A percentile compares a stretch with the other conserved stretches of the same genome.
These are phyloP conservation scores for Anoplolepis gracilipes DNA, from an alignment of 1,140 invertebrate species.

Conservation along the genomic window DNA sequence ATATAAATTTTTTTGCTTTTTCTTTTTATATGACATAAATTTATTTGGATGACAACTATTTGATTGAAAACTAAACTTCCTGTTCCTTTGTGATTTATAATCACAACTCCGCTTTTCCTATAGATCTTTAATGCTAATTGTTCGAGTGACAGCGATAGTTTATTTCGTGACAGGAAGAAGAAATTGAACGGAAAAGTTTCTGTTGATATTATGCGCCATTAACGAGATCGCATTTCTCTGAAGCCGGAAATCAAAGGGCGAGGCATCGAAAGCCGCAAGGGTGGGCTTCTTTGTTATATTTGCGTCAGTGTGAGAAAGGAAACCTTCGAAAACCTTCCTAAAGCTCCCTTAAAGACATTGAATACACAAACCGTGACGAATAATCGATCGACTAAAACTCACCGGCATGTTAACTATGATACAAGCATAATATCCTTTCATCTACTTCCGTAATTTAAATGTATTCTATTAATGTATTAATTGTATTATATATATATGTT, in stretches of 20 bases:
- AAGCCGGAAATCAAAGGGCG: conserved; percentile 78
- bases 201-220: conserved; percentile 81
- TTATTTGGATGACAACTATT: conserved; percentile 40
- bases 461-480: not conserved
- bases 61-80: conserved; percentile 56
- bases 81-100: conserved; percentile 63
- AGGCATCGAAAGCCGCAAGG: conserved; percentile 70
- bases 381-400: conserved; percentile 7
- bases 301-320: conserved; percentile 40
- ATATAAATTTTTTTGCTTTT: too few species aligned
- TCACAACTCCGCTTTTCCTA: conserved; percentile 29
- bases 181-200: conserved; percentile 68
- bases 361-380: not conserved
- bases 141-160: conserved; percentile 63
- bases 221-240: conserved; percentile 79
- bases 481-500: not conserved
- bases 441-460: conserved; percentile 9
- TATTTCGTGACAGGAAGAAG: conserved; percentile 62
- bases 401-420: not conserved
- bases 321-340: conserved; percentile 49
- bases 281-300: conserved; percentile 61
- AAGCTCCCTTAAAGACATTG: not conserved
- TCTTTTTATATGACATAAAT: not conserved
- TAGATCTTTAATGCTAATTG: conserved; percentile 20
- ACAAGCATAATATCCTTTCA: not conserved